These are phyloP conservation scores for Leptonema lineaticorne DNA, from an alignment of 1,140 invertebrate species.

Conservation along the genomic window DNA sequence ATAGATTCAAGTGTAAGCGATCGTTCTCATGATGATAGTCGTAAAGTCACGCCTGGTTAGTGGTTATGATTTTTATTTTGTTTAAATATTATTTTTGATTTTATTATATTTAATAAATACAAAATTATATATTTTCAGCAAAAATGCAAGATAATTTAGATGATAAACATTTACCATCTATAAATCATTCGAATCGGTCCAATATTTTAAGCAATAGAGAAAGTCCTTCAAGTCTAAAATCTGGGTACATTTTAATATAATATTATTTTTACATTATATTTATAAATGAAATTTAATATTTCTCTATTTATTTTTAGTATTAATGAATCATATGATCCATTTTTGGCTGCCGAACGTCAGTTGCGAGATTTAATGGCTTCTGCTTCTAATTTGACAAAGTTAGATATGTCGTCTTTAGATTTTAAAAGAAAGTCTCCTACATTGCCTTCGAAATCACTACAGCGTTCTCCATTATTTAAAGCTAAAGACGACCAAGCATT, in stretches of 20 bases:
- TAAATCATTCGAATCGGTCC: conserved; percentile 29
- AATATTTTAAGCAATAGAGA: background rate
- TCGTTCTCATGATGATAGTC: conserved; percentile 27
- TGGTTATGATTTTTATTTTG: background rate
- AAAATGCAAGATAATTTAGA: background rate
- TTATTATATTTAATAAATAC: background rate
- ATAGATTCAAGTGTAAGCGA: conserved; percentile 48
- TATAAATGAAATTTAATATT: background rate
- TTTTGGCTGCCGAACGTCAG: conserved; percentile 54
- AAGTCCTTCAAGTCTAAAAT: background rate
- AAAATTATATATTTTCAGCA: background rate
- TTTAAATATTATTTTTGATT: background rate
- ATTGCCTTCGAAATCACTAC: conserved; percentile 38
- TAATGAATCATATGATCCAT: conserved; percentile 54
- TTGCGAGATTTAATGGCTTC: conserved; percentile 57
- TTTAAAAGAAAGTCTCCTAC: conserved; percentile 48
- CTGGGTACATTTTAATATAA: background rate
- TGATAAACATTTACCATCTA: conserved; percentile 33
- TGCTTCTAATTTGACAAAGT: conserved; percentile 52
- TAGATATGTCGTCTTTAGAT: conserved; percentile 46
- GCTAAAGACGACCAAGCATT: conserved; percentile 51
- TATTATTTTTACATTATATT: background rate
- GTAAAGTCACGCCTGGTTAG: background rate
- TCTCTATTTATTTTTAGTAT: conserved; percentile 46
- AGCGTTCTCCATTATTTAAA: conserved; percentile 45